Percentiles rank a stretch among this genome's conserved stretches.
These are phyloP conservation scores for Monochamus alternatus DNA, from an alignment of 2,888 invertebrate species.

Conservation along the genomic window DNA sequence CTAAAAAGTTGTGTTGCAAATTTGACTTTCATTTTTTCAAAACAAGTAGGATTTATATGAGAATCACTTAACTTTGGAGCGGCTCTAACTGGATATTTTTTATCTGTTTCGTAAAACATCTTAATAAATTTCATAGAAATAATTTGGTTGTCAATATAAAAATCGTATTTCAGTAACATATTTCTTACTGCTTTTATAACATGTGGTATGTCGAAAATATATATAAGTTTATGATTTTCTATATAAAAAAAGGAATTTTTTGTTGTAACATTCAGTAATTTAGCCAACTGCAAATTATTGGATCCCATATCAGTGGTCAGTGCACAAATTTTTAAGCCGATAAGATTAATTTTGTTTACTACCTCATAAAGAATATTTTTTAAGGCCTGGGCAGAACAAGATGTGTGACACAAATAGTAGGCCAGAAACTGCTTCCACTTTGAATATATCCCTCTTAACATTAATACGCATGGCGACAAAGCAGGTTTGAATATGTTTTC, in stretches of 20 bases:
- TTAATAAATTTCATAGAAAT: constrained; percentile 34
- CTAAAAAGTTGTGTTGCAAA: constrained; percentile 44
- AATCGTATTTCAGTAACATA: constrained; percentile 46
- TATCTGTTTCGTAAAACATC: constrained; percentile 9
- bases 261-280: constrained; percentile 39
- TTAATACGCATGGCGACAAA: constrained; percentile 34
- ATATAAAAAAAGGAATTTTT: constrained; percentile 46
- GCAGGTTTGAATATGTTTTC: constrained; percentile 40
- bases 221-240: constrained; percentile 44
- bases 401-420: constrained; percentile 40
- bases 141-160: constrained; percentile 37
- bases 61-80: constrained; percentile 14
- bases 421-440: constrained; percentile 51
- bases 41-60: constrained; percentile 40
- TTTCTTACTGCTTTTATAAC: constrained; percentile 49
- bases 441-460: constrained; percentile 42
- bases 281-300: constrained; percentile 44
- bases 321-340: constrained; percentile 1
- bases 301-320: constrained; percentile 42
- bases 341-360: not conserved
- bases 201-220: constrained; percentile 52
- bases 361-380: not conserved
- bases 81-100: constrained; percentile 12
- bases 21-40: constrained; percentile 53
- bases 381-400: constrained; percentile 20